Conservation (phyloP, 2,888 invertebrate species). For the Macrophya alboannulata region DNA sequence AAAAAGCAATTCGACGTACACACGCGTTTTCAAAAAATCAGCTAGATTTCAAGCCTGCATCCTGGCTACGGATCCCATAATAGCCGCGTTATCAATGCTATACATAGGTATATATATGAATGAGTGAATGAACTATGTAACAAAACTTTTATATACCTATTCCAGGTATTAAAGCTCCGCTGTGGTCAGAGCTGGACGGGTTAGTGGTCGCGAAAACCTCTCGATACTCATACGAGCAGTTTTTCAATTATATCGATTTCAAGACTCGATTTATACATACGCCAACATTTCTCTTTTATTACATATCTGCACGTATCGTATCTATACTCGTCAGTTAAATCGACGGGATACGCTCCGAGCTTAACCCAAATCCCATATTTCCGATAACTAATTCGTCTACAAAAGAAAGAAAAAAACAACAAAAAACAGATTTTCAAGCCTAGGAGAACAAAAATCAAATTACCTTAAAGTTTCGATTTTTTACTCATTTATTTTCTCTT, state of each 20-base stretch:
- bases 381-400: slow-evolving; percentile 13
- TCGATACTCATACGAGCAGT: neutral
- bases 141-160: no score
- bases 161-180: neutral
- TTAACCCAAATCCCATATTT: neutral
- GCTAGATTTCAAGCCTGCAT: neutral
- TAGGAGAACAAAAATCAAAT: neutral
- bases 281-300: slow-evolving; percentile 20
- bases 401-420: neutral
- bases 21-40: neutral
- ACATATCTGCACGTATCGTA: neutral
- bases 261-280: neutral
- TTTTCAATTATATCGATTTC: neutral
- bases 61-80: neutral
- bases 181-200: neutral
- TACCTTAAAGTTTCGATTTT: neutral
- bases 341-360: neutral
- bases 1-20: neutral
- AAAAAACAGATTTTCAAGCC: neutral
- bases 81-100: slow-evolving; percentile 19
- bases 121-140: slow-evolving; percentile 12
- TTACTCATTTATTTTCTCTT: neutral
- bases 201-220: neutral
- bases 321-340: slow-evolving; percentile 26
- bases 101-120: neutral